Base-by-base conservation (phyloP, 2,888 invertebrate genomes). In the Orchestes rusci region DNA sequence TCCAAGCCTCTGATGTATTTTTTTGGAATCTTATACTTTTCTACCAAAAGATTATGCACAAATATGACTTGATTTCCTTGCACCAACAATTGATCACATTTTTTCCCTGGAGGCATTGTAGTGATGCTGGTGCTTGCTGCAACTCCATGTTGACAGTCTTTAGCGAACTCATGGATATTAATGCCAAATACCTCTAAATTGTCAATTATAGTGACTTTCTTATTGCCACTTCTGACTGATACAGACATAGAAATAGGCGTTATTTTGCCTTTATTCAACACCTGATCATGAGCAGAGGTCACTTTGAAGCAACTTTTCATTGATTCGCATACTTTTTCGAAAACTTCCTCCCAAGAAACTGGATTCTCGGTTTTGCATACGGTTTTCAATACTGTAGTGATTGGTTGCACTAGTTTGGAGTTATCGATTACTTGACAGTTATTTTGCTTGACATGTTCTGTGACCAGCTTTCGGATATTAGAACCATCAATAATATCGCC, bases 111-210 rank as follows among this genome's bases (percentile, higher is more conserved):
- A 13, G 80, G 66, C 51, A 81, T 77, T 23, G 52, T 37, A 31
- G 80, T 82, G 39, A 91, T 80, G 20, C 84, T 84, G 45, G 91
- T 86, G 58, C 92, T 84, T 12, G 93, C 92, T 1, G 93, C 93
- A 38, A 85, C 88, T 10, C 81, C 86, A 48, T 78, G 77, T 69
- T 93, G 92, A 59, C 92, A 86, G 55, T 79, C 77, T 62, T 83
- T 84, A 13, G 85, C 81, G 66, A 95, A 83, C 59, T 84, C 82
- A 17, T 75, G 68, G 46, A 89, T 72, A 56, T 80, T 81, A 57
- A 95, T 86, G 18, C 93, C 92, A 68, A 82, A 95, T 45, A 79
- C 70, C 62, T 92, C 89, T 60, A 95, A 74, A 70, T 95, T 93
- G 56, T 89, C 88, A 2, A 96, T 79, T 38, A 94, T 68, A 1